Conservation (phyloP, 2,113 vertebrate genomes). For the human region DNA sequence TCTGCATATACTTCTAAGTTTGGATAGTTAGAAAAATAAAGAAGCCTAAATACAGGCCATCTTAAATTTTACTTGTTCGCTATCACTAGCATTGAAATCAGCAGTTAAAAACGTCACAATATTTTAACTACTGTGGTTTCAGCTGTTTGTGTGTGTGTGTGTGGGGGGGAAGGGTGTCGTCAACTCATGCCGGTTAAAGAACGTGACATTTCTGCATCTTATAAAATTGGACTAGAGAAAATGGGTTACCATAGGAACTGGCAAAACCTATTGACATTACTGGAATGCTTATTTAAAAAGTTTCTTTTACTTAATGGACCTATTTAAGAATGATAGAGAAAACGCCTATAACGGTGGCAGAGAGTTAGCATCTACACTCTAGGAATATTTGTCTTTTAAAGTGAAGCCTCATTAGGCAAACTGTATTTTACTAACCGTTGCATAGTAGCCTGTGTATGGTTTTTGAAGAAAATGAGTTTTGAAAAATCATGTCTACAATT, state of each 20-base stretch:
- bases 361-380: not conserved
- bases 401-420: slow-evolving; percentile 27
- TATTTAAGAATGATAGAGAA: slow-evolving; percentile 5
- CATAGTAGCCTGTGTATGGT: not conserved
- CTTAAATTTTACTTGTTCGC: slow-evolving; percentile 37
- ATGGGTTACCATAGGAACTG: slow-evolving; percentile 1
- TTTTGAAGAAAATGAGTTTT: slow-evolving; percentile 13
- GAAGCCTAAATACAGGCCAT: not conserved
- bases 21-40: slow-evolving; percentile 22
- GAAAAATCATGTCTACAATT: slow-evolving; percentile 14
- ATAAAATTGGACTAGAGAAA: slow-evolving; percentile 29
- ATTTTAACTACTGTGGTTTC: slow-evolving; percentile 12
- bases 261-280: not conserved
- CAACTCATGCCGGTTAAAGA: not conserved
- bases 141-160: not conserved
- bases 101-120: slow-evolving; percentile 10
- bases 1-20: slow-evolving; percentile 28
- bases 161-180: not conserved
- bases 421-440: slow-evolving; percentile 4
- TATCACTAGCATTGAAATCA: not conserved
- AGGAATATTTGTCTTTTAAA: slow-evolving; percentile 43
- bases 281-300: slow-evolving; percentile 26
- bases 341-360: not conserved
- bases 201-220: not conserved
- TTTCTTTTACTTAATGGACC: not conserved